Conservation (phyloP, 92 coral and sea anemone species). For the Palythoa caribaeorum region DNA sequence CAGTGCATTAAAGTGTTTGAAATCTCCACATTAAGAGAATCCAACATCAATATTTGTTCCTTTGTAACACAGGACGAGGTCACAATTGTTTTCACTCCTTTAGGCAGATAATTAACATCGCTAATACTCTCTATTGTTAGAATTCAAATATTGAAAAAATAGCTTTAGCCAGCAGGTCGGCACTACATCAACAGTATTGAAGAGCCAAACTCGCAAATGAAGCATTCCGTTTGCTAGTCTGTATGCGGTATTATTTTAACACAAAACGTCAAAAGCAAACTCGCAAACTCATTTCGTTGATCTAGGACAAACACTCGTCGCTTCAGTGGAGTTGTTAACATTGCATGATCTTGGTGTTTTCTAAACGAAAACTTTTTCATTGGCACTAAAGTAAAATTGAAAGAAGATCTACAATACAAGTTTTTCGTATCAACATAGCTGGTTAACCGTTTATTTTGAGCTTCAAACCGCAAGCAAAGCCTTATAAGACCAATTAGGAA, state of each 20-base stretch:
- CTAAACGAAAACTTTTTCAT: background rate
- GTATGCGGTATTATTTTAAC: background rate
- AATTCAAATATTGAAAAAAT: background rate
- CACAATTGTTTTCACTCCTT: background rate
- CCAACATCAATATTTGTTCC: slow-evolving; percentile 11
- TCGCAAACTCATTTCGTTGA: background rate
- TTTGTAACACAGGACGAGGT: slow-evolving; percentile 2
- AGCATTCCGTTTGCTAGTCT: background rate
- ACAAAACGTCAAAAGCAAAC: background rate
- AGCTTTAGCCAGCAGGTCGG: slow-evolving; percentile 10
- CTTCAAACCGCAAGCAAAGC: background rate
- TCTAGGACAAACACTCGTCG: background rate
- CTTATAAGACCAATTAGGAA: background rate
- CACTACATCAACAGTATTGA: background rate
- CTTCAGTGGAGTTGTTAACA: background rate
- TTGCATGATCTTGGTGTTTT: too few relatives aligned
- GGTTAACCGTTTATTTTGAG: background rate
- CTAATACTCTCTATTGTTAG: background rate
- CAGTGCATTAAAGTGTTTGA: slow-evolving; percentile 1
- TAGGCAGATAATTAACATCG: slow-evolving; percentile 1
- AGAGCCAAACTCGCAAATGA: background rate
- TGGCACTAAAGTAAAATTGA: background rate
- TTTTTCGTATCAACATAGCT: background rate
- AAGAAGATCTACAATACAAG: background rate
- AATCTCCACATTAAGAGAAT: slow-evolving; percentile 16